Evolutionary conservation across 2,797 vertebrate genomes (phyloP).

Genomic region (Propithecus deckenii): DNA sequence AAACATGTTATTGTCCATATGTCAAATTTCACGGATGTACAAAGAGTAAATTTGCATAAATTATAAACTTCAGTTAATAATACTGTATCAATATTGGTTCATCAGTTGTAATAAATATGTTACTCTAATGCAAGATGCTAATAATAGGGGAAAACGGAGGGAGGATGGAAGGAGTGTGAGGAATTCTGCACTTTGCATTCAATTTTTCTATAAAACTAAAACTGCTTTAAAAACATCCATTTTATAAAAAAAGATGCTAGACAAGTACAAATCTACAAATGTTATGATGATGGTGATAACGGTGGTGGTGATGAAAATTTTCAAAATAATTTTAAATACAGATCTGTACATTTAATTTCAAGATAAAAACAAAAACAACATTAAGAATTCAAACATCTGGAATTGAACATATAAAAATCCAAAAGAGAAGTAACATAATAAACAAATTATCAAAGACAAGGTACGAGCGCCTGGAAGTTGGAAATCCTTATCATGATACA

Average conservation of each 20-base stretch:
- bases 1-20: not conserved
- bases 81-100: not conserved
- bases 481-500: not conserved
- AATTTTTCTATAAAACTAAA: not conserved
- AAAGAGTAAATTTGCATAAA: not conserved
- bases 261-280: not conserved
- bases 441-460: not conserved
- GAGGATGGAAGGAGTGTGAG: fast-evolving
- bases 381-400: not conserved
- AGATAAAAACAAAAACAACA: not conserved
- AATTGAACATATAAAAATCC: not conserved
- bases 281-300: not conserved
- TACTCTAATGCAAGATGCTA: not conserved
- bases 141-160: no score
- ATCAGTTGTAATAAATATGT: not conserved
- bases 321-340: not conserved
- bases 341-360: not conserved
- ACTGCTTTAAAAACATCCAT: not conserved
- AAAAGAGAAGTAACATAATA: not conserved
- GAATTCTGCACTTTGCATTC: not conserved
- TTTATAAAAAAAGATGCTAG: not conserved
- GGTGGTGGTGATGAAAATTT: not conserved
- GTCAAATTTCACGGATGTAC: not conserved
- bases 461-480: not conserved
- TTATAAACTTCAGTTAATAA: not conserved